These are phyloP conservation scores for Cyprinodon tularosa DNA, from an alignment of 2,113 vertebrate genomes.

Conservation along the genomic window DNA sequence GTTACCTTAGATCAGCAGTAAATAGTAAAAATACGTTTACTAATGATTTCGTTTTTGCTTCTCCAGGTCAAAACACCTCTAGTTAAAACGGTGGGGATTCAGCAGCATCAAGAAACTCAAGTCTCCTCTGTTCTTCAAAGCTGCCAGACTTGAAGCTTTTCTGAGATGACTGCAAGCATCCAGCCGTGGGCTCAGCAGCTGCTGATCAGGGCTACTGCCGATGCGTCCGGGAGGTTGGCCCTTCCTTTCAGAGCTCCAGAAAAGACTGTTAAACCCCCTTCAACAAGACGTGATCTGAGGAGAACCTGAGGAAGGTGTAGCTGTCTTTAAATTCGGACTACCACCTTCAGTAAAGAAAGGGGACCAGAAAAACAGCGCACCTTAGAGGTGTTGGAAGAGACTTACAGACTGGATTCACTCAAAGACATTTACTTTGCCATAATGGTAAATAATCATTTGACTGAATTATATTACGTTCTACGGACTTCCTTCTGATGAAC, in stretches of 20 bases:
- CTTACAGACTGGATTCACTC: slow-evolving; percentile 4
- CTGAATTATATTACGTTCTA: not conserved
- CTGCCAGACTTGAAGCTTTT: slow-evolving; percentile 70
- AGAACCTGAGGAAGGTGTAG: slow-evolving; percentile 30
- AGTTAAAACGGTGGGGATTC: slow-evolving; percentile 59
- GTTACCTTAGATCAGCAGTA: not conserved
- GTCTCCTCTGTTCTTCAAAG: slow-evolving; percentile 64
- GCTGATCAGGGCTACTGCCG: not conserved
- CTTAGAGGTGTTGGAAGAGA: slow-evolving; percentile 73
- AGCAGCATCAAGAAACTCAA: slow-evolving; percentile 70
- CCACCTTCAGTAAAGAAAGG: slow-evolving; percentile 43
- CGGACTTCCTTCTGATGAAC: not conserved
- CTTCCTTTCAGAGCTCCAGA: not conserved
- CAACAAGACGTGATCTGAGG: slow-evolving; percentile 36
- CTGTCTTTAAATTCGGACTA: slow-evolving; percentile 42
- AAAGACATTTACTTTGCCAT: not conserved
- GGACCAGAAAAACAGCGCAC: slow-evolving; percentile 40
- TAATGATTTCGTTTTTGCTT: slow-evolving; percentile 1
- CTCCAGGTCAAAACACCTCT: slow-evolving; percentile 57
- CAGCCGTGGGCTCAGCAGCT: not conserved
- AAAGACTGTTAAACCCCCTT: slow-evolving; percentile 46
- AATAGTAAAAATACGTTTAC: not conserved
- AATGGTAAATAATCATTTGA: not conserved
- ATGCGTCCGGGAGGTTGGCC: not conserved
- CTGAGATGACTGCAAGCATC: slow-evolving; percentile 34